Evolutionary conservation across 2,888 invertebrate genomes (phyloP).

Genomic region (Cephus pulcher): DNA sequence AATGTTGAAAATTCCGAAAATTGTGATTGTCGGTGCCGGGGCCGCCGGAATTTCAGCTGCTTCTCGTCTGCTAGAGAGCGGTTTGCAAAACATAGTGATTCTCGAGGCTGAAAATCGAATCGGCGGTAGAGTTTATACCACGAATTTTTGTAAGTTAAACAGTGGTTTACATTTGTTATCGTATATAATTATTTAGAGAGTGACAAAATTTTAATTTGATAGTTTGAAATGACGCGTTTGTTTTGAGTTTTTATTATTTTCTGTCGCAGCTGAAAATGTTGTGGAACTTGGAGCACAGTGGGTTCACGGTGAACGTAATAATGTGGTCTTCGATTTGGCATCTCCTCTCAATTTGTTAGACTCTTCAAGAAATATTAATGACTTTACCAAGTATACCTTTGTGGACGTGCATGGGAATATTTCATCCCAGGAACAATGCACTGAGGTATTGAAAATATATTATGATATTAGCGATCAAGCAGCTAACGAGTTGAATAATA

Average conservation of each 20-base stretch:
- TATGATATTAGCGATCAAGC: conserved; percentile 59
- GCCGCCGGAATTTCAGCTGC: conserved; percentile 72
- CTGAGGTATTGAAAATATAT: conserved; percentile 58
- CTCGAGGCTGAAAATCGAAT: conserved; percentile 68
- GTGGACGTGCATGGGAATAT: conserved; percentile 54
- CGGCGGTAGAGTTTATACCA: conserved; percentile 68
- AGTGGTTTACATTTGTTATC: neutral
- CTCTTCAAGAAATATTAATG: conserved; percentile 38
- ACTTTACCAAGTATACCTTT: conserved; percentile 46
- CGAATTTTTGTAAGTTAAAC: conserved; percentile 62
- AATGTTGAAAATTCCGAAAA: conserved; percentile 37
- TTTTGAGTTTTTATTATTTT: neutral
- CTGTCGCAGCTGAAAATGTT: conserved; percentile 65
- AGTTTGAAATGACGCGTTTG: neutral
- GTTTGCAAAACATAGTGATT: conserved; percentile 67
- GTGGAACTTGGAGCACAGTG: conserved; percentile 84
- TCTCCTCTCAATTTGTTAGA: conserved; percentile 61
- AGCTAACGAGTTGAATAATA: conserved; percentile 51
- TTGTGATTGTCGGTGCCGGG: conserved; percentile 73
- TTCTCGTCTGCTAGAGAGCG: conserved; percentile 65
- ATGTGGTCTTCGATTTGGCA: conserved; percentile 72
- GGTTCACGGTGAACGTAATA: conserved; percentile 79
- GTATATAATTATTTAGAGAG: neutral
- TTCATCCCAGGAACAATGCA: conserved; percentile 55
- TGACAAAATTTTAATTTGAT: neutral